Base-by-base conservation (phyloP, 2,113 vertebrate species). In the Leptodactylus fuscus region DNA sequence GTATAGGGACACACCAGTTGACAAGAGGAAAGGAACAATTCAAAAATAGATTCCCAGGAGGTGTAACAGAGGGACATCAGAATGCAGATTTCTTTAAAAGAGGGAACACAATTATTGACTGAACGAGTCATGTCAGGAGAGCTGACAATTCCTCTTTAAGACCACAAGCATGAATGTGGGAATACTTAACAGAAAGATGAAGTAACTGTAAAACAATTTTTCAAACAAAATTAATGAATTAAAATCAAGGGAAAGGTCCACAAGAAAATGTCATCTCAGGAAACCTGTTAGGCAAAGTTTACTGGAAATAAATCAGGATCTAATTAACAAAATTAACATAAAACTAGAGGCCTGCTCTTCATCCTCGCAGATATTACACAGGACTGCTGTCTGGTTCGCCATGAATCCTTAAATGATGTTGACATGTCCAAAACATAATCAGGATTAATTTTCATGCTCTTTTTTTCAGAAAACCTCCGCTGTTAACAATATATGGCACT, bases 361-460 rank as follows among this genome's bases (percentile, higher is more conserved):
- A 55, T 79, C 58, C 62, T 38, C 46, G 5, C 60, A 69, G 83
- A 70, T 85, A 85, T 55, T 69, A 49, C 67, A 46, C 83, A 85
- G 75, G 62, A 24, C 83, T 29, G 29, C 74, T 18, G 83, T 65
- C 83, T 85, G 83, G 27, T 53, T 38, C 41, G 60, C 46, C n/a
- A 49, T 9, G 29, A 70, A 79, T 78, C 36, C 46, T 58, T 85
- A 85, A 85, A 70, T 77, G 62, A 70, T 51, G 29, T 55, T 85
- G 83, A 85, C 83, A 85, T 85, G 83, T 85, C 83, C 83, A 85
- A 85, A 85, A 85, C 83, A 79, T 62, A 85, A 85, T 85, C 83
- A 85, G 83, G 83, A 79, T 85, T 85, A 69, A 83, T 83, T 83
- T 83, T 83, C 82, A 83, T 62, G 51, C 60, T 51, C 73, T 83